These are phyloP conservation scores for Ammodramus savannarum DNA, from an alignment of 2,113 vertebrate genomes.

Conservation along the genomic window DNA sequence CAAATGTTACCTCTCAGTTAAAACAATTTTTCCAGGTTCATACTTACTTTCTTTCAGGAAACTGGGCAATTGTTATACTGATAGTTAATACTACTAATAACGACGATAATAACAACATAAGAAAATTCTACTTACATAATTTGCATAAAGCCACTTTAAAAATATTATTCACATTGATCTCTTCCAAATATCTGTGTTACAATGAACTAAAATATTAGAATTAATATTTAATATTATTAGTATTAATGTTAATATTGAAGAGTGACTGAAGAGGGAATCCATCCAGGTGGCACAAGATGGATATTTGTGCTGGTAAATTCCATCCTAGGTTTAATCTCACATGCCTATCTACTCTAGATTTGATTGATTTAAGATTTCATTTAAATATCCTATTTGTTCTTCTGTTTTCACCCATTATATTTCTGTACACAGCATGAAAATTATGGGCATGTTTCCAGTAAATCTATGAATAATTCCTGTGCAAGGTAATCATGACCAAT, in stretches of 20 bases:
- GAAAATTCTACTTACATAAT: neutral
- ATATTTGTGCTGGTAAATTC: neutral
- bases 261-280: neutral
- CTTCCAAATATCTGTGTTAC: neutral
- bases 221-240: neutral
- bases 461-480: neutral
- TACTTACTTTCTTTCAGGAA: neutral
- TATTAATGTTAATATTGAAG: neutral
- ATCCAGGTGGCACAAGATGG: neutral
- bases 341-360: neutral
- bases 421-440: neutral
- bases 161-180: neutral
- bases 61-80: neutral
- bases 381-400: neutral
- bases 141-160: neutral
- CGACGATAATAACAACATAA: neutral
- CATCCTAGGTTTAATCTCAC: neutral
- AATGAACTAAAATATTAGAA: neutral
- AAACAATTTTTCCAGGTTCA: neutral
- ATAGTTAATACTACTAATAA: neutral
- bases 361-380: neutral
- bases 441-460: neutral
- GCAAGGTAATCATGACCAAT: neutral
- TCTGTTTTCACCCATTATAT: neutral
- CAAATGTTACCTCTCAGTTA: neutral